These are phyloP conservation scores for Pristionchus fissidentatus DNA, from an alignment of 2,888 invertebrate genomes.

Conservation along the genomic window DNA sequence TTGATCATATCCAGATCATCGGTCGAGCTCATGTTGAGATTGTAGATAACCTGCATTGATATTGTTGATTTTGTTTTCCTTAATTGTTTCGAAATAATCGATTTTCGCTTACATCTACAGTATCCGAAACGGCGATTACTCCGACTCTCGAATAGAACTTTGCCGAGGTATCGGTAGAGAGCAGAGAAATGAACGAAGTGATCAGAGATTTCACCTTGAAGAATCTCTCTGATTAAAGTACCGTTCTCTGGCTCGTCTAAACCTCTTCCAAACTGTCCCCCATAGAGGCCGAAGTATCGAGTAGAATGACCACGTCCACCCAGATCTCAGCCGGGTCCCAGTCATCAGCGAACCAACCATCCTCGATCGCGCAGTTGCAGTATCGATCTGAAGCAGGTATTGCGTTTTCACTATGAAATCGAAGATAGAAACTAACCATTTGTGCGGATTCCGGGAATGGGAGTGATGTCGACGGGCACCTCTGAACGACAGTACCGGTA, in stretches of 20 bases:
- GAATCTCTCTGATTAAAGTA: not conserved
- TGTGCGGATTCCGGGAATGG: not conserved
- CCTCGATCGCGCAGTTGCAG: not conserved
- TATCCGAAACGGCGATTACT: not conserved
- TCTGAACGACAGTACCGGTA: no score
- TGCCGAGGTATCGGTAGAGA: not conserved
- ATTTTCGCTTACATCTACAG: not conserved
- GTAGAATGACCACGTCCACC: not conserved
- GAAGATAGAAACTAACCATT: not conserved
- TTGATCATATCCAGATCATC: not conserved
- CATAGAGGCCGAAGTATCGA: not conserved
- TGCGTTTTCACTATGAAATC: not conserved
- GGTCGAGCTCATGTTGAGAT: not conserved
- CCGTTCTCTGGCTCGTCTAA: not conserved
- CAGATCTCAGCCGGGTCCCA: not conserved
- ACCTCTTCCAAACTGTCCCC: not conserved
- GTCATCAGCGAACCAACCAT: not conserved
- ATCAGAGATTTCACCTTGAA: not conserved
- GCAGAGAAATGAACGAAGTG: not conserved
- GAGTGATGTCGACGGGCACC: not conserved
- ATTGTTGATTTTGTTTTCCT: not conserved
- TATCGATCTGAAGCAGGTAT: not conserved
- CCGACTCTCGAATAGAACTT: not conserved
- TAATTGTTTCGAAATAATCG: no score
- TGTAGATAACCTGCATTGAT: not conserved